Evolutionary conservation across 2,888 invertebrate species (phyloP).

Genomic region (Automeris io): DNA sequence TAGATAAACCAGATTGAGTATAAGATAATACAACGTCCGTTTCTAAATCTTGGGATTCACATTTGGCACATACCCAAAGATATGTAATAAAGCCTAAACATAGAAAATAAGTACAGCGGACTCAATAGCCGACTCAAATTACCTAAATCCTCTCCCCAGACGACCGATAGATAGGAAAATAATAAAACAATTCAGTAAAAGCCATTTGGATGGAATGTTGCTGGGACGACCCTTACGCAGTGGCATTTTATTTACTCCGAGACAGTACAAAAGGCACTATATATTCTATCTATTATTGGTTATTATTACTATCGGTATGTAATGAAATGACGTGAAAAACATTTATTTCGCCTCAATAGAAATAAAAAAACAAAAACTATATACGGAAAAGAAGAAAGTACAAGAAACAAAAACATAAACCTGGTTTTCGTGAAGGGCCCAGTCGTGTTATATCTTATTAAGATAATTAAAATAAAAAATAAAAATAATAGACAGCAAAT

Average conservation of each 20-base stretch:
- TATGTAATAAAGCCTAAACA: neutral
- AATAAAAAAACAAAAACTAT: too few relatives aligned
- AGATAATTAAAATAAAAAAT: too few relatives aligned
- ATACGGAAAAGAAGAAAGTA: too few relatives aligned
- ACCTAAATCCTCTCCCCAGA: neutral
- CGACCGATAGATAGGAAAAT: neutral
- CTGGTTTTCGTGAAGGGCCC: too few relatives aligned
- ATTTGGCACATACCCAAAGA: neutral
- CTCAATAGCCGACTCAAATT: neutral
- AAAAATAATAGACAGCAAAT: too few relatives aligned
- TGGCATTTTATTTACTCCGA: neutral
- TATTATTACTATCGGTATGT: too few relatives aligned
- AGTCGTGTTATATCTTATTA: too few relatives aligned
- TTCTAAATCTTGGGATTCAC: neutral
- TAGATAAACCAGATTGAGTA: too few relatives aligned
- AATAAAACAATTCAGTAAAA: conserved; percentile 10
- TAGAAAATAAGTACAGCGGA: neutral
- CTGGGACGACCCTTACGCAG: conserved; percentile 2
- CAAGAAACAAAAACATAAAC: too few relatives aligned
- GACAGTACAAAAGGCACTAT: neutral
- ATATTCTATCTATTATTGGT: neutral
- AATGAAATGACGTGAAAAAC: too few relatives aligned
- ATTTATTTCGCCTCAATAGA: too few relatives aligned
- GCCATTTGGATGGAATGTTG: conserved; percentile 7
- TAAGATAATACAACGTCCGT: too few relatives aligned